Evolutionary conservation across 2,888 invertebrate species (phyloP).

Genomic region (Ophion obscuratus): DNA sequence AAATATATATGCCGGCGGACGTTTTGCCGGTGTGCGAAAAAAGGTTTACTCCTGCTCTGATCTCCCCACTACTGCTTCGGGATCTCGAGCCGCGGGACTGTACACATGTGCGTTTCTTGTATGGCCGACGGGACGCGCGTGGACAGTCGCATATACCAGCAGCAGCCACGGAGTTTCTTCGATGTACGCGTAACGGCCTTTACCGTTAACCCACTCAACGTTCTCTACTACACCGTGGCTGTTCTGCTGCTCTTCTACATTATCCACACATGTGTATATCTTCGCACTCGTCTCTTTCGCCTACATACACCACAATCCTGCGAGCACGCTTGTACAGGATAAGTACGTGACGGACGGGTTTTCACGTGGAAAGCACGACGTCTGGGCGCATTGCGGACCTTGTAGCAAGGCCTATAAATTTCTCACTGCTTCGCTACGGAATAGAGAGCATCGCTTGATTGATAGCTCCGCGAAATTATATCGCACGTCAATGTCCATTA

Average conservation of each 20-base stretch:
- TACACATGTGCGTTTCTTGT: conserved; percentile 45
- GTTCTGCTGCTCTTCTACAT: conserved; percentile 71
- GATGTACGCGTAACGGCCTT: conserved; percentile 76
- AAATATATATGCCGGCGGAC: not conserved
- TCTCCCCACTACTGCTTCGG: conserved; percentile 4
- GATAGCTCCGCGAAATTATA: conserved; percentile 48
- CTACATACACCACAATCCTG: conserved; percentile 32
- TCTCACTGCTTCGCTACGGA: conserved; percentile 41
- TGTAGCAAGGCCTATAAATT: conserved; percentile 55
- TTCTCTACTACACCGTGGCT: conserved; percentile 66
- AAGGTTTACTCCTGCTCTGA: not conserved
- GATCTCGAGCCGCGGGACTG: conserved; percentile 13
- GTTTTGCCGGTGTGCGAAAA: not conserved
- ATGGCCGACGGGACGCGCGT: conserved; percentile 70
- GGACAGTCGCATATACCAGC: conserved; percentile 66
- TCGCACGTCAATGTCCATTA: not conserved
- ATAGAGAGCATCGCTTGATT: conserved; percentile 49
- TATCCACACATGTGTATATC: not conserved
- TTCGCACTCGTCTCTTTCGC: conserved; percentile 32
- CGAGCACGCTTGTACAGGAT: conserved; percentile 25
- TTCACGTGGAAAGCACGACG: conserved; percentile 62
- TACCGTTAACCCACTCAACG: conserved; percentile 78
- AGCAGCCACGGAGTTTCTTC: conserved; percentile 79
- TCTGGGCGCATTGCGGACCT: conserved; percentile 49
- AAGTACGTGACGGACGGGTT: conserved; percentile 66